Evolutionary conservation across 2,113 vertebrate species (phyloP), one percentile per base, ranked within the genome.

Genomic region (Actenoides lindsayi): DNA sequence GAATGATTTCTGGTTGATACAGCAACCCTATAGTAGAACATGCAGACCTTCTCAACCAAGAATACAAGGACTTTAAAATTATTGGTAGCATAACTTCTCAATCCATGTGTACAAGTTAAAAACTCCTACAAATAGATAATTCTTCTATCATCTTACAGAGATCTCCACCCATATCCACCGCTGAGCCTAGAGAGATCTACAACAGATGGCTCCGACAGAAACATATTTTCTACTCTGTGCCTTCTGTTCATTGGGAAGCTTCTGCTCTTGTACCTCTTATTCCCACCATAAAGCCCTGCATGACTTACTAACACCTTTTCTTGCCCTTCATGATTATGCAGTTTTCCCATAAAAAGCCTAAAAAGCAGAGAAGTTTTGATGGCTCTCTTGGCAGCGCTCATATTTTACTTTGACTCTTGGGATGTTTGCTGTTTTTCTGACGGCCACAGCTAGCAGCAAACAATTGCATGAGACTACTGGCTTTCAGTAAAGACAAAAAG

Each of bases 161-260:
- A 87, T 91, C 81, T 96, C 81, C 74, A 96, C 74, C 48, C 57
- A 1, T 87, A 94, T 44, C 87, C 62, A 94, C 84, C 96, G 70
- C 65, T 94, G 94, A 96, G 94, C 89, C 93, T 91, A 65, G 67
- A 74, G 89, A 94, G 81, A 94, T 93, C 84, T 91, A 93, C 81
- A 95, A 79, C 95, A 96, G 95, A 97, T 96, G 96, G 95, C 74
- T 92, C 77, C 89, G 83, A 94, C 81, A 95, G 94, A 93, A 96
- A 93, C 90, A 95, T 96, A 96, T 96, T 97, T 96, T 96, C 83
- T 89, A 90, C 77, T 92, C 87, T 33, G 6, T 89, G 67, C 95
- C 96, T 95, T 97, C 92, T 97, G 94, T 93, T 96, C 94, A 74
- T 80, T 70, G 80, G 67, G 91, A 94, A 74, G 83, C 89, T 95